phyloP scores from a whole-genome alignment of 2,113 vertebrate species.

The Scolopax mira region DNA sequence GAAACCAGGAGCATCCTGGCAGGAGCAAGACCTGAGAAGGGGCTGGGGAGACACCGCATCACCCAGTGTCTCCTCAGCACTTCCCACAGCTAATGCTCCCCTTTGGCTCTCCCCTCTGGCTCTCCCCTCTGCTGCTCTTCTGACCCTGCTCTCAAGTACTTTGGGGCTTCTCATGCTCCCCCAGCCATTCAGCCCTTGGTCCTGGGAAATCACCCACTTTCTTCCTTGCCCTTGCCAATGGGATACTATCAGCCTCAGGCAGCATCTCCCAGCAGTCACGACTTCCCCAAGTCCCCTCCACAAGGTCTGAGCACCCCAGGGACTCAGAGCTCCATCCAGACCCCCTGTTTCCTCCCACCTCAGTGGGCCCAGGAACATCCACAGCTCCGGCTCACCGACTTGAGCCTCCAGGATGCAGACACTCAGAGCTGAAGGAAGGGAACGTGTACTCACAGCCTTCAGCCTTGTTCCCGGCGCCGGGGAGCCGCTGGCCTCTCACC shows the following conservation, averaged over 20 bases:
- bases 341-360: not conserved
- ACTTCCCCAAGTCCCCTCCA: fast-evolving
- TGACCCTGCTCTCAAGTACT: not conserved
- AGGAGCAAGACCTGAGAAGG: not conserved
- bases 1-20: not conserved
- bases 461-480: not conserved
- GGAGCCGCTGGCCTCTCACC: not conserved
- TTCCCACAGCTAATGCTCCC: fast-evolving
- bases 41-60: not conserved
- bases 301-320: not conserved
- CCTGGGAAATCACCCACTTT: not conserved
- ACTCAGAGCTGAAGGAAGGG: not conserved
- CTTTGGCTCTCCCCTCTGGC: not conserved
- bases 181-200: not conserved
- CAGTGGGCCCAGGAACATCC: not conserved
- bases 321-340: not conserved
- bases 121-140: not conserved
- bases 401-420: fast-evolving
- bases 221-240: not conserved
- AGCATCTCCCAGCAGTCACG: not conserved
- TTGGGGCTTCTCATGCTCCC: not conserved
- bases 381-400: fast-evolving
- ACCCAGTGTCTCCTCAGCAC: not conserved
- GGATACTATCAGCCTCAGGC: fast-evolving
- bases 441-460: slow-evolving; percentile 42